Base-by-base conservation (phyloP, 2,888 invertebrate species). In the Cataglyphis altisquamis region DNA sequence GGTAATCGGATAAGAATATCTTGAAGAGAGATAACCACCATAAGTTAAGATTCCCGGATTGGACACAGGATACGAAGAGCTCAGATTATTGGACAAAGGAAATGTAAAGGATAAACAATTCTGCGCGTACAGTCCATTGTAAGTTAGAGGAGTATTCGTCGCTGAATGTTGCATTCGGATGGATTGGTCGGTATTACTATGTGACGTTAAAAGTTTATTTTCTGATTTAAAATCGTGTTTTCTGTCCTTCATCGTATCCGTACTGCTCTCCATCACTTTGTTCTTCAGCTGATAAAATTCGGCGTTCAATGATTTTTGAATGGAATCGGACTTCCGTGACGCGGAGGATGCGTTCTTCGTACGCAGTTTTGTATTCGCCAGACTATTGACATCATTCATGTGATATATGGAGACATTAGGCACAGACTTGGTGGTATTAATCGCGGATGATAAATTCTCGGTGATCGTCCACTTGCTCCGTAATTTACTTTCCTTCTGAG, bases 391-490 rank as follows among this genome's bases (percentile, higher is more conserved):
- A 6, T 92, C 91, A 6, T 73, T 52, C n/a, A 8, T 82, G 15
- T 89, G 87, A 18, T 82, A 83, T 25, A 64, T 9, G 39, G 89
- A 85, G n/a, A 86, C 80, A 36, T 90, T 89, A 18, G 89, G 82
- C 41, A 87, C 83, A 25, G 88, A 88, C 63, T 89, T 90, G 1
- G 84, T 41, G 62, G 80, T 84, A 48, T 91, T 91, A 39, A 86
- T 81, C 39, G 86, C 75, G 6, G 90, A 84, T 10, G 88, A 86
- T 29, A 88, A 66, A 74, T 91, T 93, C 73, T 94, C 94, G 0
- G 92, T 92, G 41, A 94, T 91, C 0, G 94, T 94, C 94, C 94
- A 94, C 82, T 93, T 94, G 74, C 93, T 93, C 36, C 93, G 88
- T 1, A 91, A 82, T 75, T 94, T 94, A 2, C 92, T 92, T 32